These are phyloP conservation scores for Archips crataeganus DNA, from an alignment of 2,888 invertebrate species.

Conservation along the genomic window DNA sequence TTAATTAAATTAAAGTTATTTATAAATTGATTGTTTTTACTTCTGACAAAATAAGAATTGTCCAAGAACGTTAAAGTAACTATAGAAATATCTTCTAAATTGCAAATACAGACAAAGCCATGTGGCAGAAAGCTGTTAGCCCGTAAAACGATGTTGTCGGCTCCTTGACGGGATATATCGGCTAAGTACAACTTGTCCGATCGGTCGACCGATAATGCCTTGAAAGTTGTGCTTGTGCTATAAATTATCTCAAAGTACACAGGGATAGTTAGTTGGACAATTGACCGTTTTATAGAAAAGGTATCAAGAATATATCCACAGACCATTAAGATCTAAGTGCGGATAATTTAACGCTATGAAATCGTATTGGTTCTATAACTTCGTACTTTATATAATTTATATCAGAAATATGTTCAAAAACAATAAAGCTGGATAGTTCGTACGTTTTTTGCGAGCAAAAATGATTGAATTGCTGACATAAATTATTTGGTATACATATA, in stretches of 20 bases:
- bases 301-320: slow-evolving; percentile 38
- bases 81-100: not conserved
- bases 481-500: too few relatives aligned
- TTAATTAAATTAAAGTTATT: too few relatives aligned
- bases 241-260: slow-evolving; percentile 42
- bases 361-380: not conserved
- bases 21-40: too few relatives aligned
- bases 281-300: slow-evolving; percentile 37
- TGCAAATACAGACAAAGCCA: slow-evolving; percentile 3
- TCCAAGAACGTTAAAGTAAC: not conserved
- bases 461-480: too few relatives aligned
- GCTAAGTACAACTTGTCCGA: slow-evolving; percentile 40
- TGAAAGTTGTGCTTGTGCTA: slow-evolving; percentile 42
- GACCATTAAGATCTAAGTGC: slow-evolving; percentile 26
- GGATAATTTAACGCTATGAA: slow-evolving; percentile 14
- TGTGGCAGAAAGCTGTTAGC: slow-evolving; percentile 5
- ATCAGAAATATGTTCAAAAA: too few relatives aligned
- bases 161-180: slow-evolving; percentile 51
- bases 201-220: slow-evolving; percentile 36
- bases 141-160: slow-evolving; percentile 56
- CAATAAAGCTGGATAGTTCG: too few relatives aligned
- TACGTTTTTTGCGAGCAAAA: too few relatives aligned
- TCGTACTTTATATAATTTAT: not conserved
- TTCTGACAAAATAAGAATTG: not conserved
- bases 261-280: slow-evolving; percentile 41